Evolutionary conservation across 2,888 invertebrate species (phyloP), one percentile per base, ranked within the genome.

Genomic region (Noctua pronuba): DNA sequence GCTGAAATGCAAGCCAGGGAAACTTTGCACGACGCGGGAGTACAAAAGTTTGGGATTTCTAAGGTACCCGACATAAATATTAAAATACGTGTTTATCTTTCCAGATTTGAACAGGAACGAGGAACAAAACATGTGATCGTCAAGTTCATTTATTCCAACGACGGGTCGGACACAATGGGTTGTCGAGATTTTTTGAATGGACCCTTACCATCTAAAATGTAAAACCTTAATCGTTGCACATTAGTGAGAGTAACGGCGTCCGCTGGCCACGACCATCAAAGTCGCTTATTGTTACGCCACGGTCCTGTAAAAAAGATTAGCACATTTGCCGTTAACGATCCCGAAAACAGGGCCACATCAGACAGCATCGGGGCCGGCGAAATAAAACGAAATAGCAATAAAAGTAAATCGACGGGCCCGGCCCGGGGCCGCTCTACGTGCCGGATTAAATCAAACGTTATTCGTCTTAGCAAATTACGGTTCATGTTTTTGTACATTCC

Each of bases 401-500:
- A 96, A 96, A 96, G 95, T 95, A 95, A 95, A 96, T 96, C 95
- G 96, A 94, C 94, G 93, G 92, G 91, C 92, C 93, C 91, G 91
- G 91, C 92, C 90, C 86, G 89, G 88, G 92, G 91, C 88, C 90
- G 91, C 90, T 91, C 94, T 94, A 95, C 95, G 95, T 95, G 95
- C 94, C 92, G 95, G 95, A 95, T 95, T 95, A 96, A 96, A 95
- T 95, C 96, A 96, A 95, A 96, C 95, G 94, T 95, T 96, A 95
- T 95, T 95, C 94, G 95, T 95, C 95, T 95, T 95, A 95, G 95
- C 94, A 96, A 96, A 96, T 96, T 96, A 95, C 94, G 94, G 93
- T 94, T 93, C 93, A 92, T 94, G 95, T 94, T 95, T 94, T 94
- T 94, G 93, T 94, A 93, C 92, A 94, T 92, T 94, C 91, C 91